phyloP scores from a whole-genome alignment of 1,140 invertebrate genomes.

The Aplysia californica region DNA sequence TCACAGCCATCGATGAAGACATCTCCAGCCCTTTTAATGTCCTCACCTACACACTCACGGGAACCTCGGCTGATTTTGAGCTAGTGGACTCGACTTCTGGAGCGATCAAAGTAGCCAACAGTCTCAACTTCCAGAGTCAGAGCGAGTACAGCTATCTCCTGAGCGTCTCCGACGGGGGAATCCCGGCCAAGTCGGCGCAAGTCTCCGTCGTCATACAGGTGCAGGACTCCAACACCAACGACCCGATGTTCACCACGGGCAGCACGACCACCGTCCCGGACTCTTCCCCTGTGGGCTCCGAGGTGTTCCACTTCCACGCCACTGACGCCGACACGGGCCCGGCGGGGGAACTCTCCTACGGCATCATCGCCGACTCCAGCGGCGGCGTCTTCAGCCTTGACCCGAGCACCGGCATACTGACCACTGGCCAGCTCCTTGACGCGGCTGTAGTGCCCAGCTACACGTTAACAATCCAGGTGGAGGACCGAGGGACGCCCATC shows the following conservation, averaged over 20 bases:
- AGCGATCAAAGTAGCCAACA: background rate
- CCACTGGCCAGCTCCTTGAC: background rate
- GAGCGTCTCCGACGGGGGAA: background rate
- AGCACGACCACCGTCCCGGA: background rate
- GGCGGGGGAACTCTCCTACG: background rate
- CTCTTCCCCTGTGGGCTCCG: background rate
- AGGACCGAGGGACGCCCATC: background rate
- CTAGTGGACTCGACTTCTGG: background rate
- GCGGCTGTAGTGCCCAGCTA: background rate
- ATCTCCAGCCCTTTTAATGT: background rate
- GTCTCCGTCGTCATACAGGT: slow-evolving; percentile 2
- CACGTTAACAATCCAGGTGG: background rate
- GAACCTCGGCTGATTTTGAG: background rate
- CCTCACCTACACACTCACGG: background rate
- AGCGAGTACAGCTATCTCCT: background rate
- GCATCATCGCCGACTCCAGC: background rate
- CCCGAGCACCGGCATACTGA: background rate
- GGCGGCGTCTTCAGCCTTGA: background rate
- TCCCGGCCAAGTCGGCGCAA: background rate
- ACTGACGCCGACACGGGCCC: slow-evolving; percentile 11
- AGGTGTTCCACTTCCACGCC: background rate
- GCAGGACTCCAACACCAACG: background rate
- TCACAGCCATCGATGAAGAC: slow-evolving; percentile 10
- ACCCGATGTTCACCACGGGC: background rate
- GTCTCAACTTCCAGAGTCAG: background rate